A percentile compares a stretch with the other conserved stretches of the same genome.
phyloP scores from a whole-genome alignment of 2,797 vertebrate genomes.

The Halcyon leucocephala region DNA sequence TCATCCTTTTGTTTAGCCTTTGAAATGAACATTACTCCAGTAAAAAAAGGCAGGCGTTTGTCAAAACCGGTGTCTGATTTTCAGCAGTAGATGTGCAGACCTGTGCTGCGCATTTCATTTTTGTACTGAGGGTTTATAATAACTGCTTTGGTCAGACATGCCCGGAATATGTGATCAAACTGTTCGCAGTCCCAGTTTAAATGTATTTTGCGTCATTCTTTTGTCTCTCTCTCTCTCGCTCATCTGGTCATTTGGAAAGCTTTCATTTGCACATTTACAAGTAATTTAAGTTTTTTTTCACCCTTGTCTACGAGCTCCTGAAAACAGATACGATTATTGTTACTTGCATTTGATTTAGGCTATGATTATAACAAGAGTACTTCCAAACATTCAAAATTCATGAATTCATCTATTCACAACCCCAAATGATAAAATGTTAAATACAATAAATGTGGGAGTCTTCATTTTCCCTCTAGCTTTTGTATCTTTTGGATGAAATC shows the following conservation, averaged over 20 bases:
- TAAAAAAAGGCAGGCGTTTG: constrained; percentile 8
- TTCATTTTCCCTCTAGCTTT: constrained; percentile 33
- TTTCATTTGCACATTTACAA: constrained; percentile 43
- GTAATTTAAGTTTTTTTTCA: not conserved
- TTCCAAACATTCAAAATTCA: constrained; percentile 60
- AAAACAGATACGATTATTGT: constrained; percentile 23
- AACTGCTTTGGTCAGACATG: constrained; percentile 43
- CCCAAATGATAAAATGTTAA: constrained; percentile 51
- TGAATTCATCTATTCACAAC: constrained; percentile 28
- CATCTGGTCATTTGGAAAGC: constrained; percentile 45
- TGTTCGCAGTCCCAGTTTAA: not conserved
- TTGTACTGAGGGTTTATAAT: not conserved
- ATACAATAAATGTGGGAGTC: constrained; percentile 4
- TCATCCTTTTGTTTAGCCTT: constrained; percentile 10
- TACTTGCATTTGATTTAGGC: constrained; percentile 32
- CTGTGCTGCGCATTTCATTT: not conserved
- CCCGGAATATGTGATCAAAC: constrained; percentile 51
- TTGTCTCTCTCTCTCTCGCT: constrained; percentile 8
- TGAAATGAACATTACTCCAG: not conserved
- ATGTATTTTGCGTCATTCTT: not conserved
- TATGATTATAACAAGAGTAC: not conserved
- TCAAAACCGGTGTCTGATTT: constrained; percentile 10
- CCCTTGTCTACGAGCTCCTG: not conserved
- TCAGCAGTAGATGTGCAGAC: not conserved
- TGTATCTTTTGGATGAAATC: not conserved